Base-by-base conservation (phyloP, 2,888 invertebrate species). In the Penaeus monodon region DNA sequence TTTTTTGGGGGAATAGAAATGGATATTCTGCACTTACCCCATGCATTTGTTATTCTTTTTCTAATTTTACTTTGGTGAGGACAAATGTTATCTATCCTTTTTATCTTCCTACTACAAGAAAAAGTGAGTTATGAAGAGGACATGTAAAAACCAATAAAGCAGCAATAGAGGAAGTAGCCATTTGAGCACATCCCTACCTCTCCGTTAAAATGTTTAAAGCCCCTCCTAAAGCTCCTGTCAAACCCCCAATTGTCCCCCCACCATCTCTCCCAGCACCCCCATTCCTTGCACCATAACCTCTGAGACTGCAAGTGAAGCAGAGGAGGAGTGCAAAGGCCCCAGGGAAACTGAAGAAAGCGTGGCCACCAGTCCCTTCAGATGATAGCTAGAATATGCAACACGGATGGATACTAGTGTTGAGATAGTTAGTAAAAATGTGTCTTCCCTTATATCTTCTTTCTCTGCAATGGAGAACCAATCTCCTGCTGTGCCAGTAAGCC, bases 121-220 rank as follows among this genome's bases (percentile, higher is more conserved):
- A 74, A 82, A 86, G 81, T 80, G 84, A 86, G 77, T 80, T 74
- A 64, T 84, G 88, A 86, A 77, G 82, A 82, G 88, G 88, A 66
- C 86, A 81, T 86, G 86, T 86, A 84, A 88, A 88, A 84, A 88
- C n/a, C 83, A 81, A 81, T 88, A 86, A 88, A 86, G 78, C 88
- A 84, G 86, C 86, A 79, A 88, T 88, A 86, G 88, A 88, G 84
- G 88, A 88, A 84, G 88, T 88, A 63, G 86, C n/a, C 88, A 68
- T 84, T 86, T 57, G 88, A 88, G 80, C 81, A 65, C 85, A 38
- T 44, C 57, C 33, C 33, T 63, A 64, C 81, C 70, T 84, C 84
- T 77, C 86, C 83, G 57, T 84, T 86, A 88, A 86, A 70, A 81
- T 86, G 77, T 86, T 84, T 66, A 86, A 87, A 57, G 79, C 87